Evolutionary conservation across 1,140 invertebrate species (phyloP).

Genomic region (Sycobia sp.): DNA sequence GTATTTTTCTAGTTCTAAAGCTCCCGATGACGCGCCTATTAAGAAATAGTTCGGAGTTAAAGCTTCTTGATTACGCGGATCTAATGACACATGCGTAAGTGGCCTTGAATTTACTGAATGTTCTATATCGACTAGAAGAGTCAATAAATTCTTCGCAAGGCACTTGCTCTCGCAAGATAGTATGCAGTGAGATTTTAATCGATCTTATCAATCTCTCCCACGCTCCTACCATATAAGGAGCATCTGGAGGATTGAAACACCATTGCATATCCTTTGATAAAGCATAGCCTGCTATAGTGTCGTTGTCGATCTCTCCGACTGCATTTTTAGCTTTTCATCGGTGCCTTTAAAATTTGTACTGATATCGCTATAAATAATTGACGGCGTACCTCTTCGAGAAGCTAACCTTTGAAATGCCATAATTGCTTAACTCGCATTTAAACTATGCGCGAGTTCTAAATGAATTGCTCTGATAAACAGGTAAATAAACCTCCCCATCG

Average conservation of each 20-base stretch:
- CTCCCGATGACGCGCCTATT: constrained; percentile 30
- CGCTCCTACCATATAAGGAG: not conserved
- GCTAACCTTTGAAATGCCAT: constrained; percentile 25
- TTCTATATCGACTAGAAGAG: not conserved
- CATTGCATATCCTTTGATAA: not conserved
- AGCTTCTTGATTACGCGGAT: constrained; percentile 21
- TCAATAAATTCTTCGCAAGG: not conserved
- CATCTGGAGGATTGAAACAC: not conserved
- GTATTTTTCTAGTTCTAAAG: not conserved
- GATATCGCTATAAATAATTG: constrained; percentile 20
- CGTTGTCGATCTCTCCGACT: not conserved
- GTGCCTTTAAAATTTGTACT: constrained; percentile 25
- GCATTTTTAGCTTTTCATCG: not conserved
- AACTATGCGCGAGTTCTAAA: constrained; percentile 47
- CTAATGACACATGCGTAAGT: constrained; percentile 25
- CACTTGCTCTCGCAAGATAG: not conserved
- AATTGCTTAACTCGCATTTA: constrained; percentile 17
- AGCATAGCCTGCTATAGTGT: not conserved
- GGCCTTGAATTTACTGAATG: not conserved
- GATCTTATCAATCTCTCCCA: not conserved
- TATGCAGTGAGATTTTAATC: not conserved
- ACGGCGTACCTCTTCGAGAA: not conserved
- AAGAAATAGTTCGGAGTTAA: constrained; percentile 46
- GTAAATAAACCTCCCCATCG: constrained; percentile 53
- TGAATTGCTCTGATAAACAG: constrained; percentile 56